Base-by-base conservation (phyloP, 2,797 vertebrate genomes). In the Ambastaia sidthimunki region DNA sequence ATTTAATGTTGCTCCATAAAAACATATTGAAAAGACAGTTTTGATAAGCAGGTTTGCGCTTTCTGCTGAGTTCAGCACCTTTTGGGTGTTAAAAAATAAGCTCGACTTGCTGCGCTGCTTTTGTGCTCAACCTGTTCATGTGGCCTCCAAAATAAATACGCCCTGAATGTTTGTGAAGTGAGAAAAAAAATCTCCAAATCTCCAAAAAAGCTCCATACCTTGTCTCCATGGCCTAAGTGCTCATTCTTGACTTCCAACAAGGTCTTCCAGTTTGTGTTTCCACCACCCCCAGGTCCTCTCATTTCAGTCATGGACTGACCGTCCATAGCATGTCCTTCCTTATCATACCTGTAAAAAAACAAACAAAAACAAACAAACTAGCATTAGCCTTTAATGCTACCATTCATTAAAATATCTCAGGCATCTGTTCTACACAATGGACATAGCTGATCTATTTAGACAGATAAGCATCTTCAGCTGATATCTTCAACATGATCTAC, bases 141-240 rank as follows among this genome's bases (percentile, higher is more conserved):
- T 50, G 16, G 41, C 41, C 41, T 44, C 10, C 41, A 44, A 50
- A 50, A 50, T 50, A 50, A 23, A 11, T 19, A 21, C 54, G 0
- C 21, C 55, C 55, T 21, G 55, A 19, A 57, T 23, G 1, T 4
- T 10, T 23, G 19, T 23, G 19, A 57, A 23, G 19, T 57, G 19
- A 57, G 54, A 12, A 55, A 34, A 59, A 72, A 10, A 25, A 2
- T n/a, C n/a, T 34, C 28, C 7, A 71, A 47, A n/a, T 25, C 13
- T 19, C 10, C 16, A 37, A 63, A 44, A n/a, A 55, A 82, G 23
- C 55, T 23, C 11, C 81, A 75, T 94, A 99, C 98, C 96, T 98
- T 99, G 82, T 98, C 97, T 80, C 97, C 95, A 28, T 99, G 97
- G 66, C 98, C 98, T 86, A 99, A 92, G 84, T 98, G 96, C 89